Evolutionary conservation across 2,888 invertebrate genomes (phyloP), one percentile per base, ranked within the genome.

Genomic region (Macrosiphum euphorbiae): DNA sequence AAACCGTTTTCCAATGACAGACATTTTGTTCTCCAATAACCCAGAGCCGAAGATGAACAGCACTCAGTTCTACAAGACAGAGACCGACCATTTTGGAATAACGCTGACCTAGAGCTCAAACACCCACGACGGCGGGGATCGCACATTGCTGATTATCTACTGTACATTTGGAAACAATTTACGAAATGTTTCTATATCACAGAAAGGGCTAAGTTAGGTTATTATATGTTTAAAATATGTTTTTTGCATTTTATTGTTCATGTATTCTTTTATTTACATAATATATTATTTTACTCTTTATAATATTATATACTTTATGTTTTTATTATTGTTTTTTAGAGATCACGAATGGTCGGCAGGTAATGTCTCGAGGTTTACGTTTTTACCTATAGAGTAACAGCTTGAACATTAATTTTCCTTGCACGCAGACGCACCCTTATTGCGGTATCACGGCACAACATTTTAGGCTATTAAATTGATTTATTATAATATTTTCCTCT

Each of bases 401-500:
- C 61, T 92, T 26, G 92, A 11, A 50, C 67, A 67, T 87, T 92
- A 87, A 87, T 87, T 92, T 87, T 92, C 92, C 41, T 50, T 28
- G 50, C 47, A 50, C 92, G 87, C 92, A 50, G 16, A 91, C 41
- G 55, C 26, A n/a, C 91, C 91, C 41, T 92, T 87, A 92, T 87
- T 92, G 87, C 67, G 67, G 61, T 91, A 86, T 55, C n/a, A 58
- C 86, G 26, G n/a, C 92, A 8, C 92, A 61, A 35, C 50, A 3
- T 87, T 87, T 87, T 11, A 35, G 87, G 86, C 61, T 92, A 67
- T 92, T 92, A 92, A 87, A 92, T 61, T 87, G 92, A 92, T 92
- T 92, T 92, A 92, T 92, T 92, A 50, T 87, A 87, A 92, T 67
- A 92, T 67, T 92, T 92, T 35, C 61, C 50, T 87, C 87, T 47